These are phyloP conservation scores for Mercenaria mercenaria DNA, from an alignment of 1,140 invertebrate species.

Conservation along the genomic window DNA sequence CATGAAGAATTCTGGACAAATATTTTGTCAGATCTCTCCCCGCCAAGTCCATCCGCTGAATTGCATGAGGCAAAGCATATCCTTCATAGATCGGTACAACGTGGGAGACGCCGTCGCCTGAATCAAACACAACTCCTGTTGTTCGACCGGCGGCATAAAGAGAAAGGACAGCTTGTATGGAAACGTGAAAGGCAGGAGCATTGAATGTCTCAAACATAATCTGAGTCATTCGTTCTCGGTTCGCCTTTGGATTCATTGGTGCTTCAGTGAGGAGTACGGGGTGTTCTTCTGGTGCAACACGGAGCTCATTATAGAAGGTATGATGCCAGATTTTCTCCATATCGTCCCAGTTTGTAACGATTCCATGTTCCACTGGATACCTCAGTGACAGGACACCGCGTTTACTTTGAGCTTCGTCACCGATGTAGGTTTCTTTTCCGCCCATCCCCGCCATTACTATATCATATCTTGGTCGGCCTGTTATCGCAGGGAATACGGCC, in stretches of 20 bases:
- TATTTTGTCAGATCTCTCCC: conserved; percentile 98
- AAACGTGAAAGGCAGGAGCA: conserved; percentile 95
- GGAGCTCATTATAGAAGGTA: conserved; percentile 96
- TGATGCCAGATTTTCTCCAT: conserved; percentile 89
- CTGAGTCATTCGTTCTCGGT: conserved; percentile 88
- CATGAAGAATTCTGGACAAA: conserved; percentile 97
- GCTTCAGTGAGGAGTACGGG: conserved; percentile 82
- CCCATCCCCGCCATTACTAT: conserved; percentile 89
- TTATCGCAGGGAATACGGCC: conserved; percentile 24
- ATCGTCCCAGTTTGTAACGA: conserved; percentile 98
- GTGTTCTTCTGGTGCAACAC: conserved; percentile 85
- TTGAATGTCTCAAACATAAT: conserved; percentile 84
- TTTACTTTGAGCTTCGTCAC: conserved; percentile 98
- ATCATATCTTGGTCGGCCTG: conserved; percentile 91
- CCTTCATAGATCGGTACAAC: conserved; percentile 95
- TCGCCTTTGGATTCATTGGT: conserved; percentile 82
- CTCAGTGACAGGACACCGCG: conserved; percentile 91
- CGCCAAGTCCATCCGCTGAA: conserved; percentile 95
- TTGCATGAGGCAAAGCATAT: conserved; percentile 91
- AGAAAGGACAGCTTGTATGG: conserved; percentile 96
- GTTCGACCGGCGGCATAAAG: conserved; percentile 97
- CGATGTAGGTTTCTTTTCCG: conserved; percentile 98
- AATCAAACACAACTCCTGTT: conserved; percentile 96
- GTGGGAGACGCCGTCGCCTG: conserved; percentile 97
- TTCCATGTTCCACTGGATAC: conserved; percentile 98